Conservation (phyloP, 2,113 vertebrate genomes). For the Anolis carolinensis region DNA sequence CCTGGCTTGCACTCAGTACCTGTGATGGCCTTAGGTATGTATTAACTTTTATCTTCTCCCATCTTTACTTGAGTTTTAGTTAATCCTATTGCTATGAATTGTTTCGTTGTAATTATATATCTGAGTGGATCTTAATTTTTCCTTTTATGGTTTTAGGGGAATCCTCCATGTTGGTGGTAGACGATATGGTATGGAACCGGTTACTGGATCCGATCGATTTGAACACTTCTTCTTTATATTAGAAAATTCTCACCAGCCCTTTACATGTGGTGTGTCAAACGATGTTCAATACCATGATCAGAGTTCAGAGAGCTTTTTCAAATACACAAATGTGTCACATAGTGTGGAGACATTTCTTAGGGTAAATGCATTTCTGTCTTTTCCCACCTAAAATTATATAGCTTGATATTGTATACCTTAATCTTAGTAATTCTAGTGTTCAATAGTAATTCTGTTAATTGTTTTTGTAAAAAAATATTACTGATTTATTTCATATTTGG, state of each 20-base stretch:
- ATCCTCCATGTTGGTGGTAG: constrained; percentile 60
- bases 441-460: background rate
- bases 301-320: constrained; percentile 27
- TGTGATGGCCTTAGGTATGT: constrained; percentile 74
- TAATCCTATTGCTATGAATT: background rate
- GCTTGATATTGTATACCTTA: background rate
- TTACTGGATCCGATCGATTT: constrained; percentile 61
- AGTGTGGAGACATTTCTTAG: constrained; percentile 45
- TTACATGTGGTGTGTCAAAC: constrained; percentile 63
- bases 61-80: rapidly evolving
- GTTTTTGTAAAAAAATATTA: background rate
- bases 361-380: constrained; percentile 54
- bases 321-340: constrained; percentile 43
- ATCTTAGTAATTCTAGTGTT: background rate
- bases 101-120: background rate
- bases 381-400: background rate
- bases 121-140: rapidly evolving
- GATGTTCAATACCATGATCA: constrained; percentile 19
- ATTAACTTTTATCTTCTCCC: background rate
- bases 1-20: constrained; percentile 65
- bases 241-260: constrained; percentile 48
- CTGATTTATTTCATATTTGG: background rate
- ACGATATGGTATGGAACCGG: constrained; percentile 68
- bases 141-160: constrained; percentile 60
- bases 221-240: constrained; percentile 66